These are phyloP conservation scores for Magallana nippona DNA, from an alignment of 2,888 invertebrate genomes.

Conservation along the genomic window DNA sequence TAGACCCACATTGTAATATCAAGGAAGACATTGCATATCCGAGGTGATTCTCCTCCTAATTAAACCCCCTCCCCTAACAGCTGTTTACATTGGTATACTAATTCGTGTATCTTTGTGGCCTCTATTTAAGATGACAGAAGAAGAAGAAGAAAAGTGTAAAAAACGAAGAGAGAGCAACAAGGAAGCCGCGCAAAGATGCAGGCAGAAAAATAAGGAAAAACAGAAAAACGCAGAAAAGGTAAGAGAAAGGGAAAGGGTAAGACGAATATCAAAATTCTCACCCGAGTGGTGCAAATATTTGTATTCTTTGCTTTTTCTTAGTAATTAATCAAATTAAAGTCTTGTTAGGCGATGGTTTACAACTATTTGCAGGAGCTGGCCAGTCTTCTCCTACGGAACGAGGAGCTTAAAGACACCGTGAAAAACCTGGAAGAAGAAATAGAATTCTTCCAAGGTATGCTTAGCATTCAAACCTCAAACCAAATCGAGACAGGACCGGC, in stretches of 20 bases:
- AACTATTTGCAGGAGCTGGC: conserved; percentile 5
- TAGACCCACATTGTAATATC: too few species aligned
- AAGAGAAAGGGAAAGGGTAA: not conserved
- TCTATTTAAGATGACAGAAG: conserved; percentile 32
- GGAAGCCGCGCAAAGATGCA: conserved; percentile 35
- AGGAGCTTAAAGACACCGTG: not conserved
- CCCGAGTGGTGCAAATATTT: too few species aligned
- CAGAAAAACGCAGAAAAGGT: conserved; percentile 25
- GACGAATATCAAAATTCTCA: too few species aligned
- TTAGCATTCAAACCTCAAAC: not conserved
- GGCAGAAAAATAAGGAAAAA: not conserved
- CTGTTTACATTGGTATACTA: not conserved
- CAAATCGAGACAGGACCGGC: not conserved
- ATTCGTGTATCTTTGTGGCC: too few species aligned
- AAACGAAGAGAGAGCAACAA: conserved; percentile 13
- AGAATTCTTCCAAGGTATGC: not conserved
- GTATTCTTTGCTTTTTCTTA: too few species aligned
- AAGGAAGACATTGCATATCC: too few species aligned
- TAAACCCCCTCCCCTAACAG: too few species aligned
- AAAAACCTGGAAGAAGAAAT: conserved; percentile 30
- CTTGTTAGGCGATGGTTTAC: not conserved
- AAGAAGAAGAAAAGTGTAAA: conserved; percentile 36
- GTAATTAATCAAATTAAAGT: too few species aligned
- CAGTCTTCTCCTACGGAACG: not conserved
- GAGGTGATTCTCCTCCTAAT: too few species aligned